These are phyloP conservation scores for Lepeophtheirus nordmannii DNA, from an alignment of 2,888 invertebrate species.

Conservation along the genomic window DNA sequence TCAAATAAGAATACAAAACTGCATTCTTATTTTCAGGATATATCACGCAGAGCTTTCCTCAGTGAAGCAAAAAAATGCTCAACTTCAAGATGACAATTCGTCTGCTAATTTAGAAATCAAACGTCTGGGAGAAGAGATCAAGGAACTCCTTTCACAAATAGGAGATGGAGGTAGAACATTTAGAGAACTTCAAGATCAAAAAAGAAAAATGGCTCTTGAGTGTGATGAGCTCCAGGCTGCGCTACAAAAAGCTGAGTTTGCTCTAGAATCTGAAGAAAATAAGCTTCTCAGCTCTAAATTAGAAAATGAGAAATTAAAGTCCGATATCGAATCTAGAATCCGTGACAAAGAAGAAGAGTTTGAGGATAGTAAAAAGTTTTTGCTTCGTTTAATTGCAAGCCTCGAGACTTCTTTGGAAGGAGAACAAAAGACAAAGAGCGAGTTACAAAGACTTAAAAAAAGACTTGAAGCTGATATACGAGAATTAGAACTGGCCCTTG, in stretches of 20 bases:
- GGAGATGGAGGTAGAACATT: slow-evolving; percentile 37
- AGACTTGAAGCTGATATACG: slow-evolving; percentile 26
- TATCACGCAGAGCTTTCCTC: not conserved
- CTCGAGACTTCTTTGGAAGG: slow-evolving; percentile 25
- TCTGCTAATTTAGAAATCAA: not conserved
- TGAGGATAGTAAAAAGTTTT: slow-evolving; percentile 21
- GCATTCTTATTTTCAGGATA: slow-evolving; percentile 33
- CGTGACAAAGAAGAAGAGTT: slow-evolving; percentile 21
- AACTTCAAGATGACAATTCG: not conserved
- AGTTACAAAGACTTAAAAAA: slow-evolving; percentile 26
- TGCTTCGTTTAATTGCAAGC: slow-evolving; percentile 23
- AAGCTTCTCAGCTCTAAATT: slow-evolving; percentile 15
- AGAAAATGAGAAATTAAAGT: slow-evolving; percentile 11
- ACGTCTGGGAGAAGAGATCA: slow-evolving; percentile 38
- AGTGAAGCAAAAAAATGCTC: not conserved
- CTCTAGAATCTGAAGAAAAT: slow-evolving; percentile 20
- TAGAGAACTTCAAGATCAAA: slow-evolving; percentile 8
- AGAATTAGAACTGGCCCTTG: slow-evolving; percentile 25
- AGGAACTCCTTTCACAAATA: slow-evolving; percentile 29
- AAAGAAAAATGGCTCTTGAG: slow-evolving; percentile 10
- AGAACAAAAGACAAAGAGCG: slow-evolving; percentile 25
- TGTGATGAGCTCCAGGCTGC: slow-evolving; percentile 23
- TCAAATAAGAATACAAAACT: not conserved
- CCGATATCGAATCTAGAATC: slow-evolving; percentile 10
- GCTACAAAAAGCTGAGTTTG: slow-evolving; percentile 15